Conservation (phyloP, 2,113 vertebrate genomes). For the Prietella phreatophila region DNA sequence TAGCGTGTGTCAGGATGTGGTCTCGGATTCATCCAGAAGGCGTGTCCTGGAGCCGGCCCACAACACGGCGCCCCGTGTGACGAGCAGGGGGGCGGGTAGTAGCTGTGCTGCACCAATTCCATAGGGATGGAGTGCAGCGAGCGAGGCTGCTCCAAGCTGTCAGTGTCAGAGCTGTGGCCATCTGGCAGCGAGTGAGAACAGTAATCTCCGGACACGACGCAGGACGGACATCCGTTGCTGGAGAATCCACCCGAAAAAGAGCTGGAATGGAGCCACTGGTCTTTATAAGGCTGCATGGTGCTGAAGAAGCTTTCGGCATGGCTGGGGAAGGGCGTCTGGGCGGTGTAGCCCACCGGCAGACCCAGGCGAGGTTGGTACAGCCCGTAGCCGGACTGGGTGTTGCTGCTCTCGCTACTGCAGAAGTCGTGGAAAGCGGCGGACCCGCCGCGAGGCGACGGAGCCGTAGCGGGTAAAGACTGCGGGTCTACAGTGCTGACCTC, state of each 20-base stretch:
- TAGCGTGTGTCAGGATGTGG: slow-evolving; percentile 54
- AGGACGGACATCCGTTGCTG: slow-evolving; percentile 62
- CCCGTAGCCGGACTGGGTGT: slow-evolving; percentile 46
- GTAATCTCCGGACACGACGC: slow-evolving; percentile 53
- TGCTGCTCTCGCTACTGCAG: slow-evolving; percentile 23
- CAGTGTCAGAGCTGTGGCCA: slow-evolving; percentile 45
- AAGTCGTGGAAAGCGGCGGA: slow-evolving; percentile 8
- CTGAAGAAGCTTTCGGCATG: slow-evolving; percentile 51
- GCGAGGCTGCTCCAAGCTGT: slow-evolving; percentile 70
- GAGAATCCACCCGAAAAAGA: slow-evolving; percentile 48
- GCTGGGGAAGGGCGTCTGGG: slow-evolving; percentile 71
- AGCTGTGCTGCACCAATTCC: slow-evolving; percentile 51
- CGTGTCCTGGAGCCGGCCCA: slow-evolving; percentile 57
- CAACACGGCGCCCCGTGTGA: slow-evolving; percentile 61
- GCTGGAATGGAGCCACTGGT: slow-evolving; percentile 58
- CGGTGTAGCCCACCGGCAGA: slow-evolving; percentile 55
- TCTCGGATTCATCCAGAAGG: slow-evolving; percentile 46
- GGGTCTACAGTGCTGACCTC: neutral
- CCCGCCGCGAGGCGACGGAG: slow-evolving; percentile 13
- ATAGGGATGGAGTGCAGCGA: slow-evolving; percentile 71
- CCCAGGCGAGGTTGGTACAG: slow-evolving; percentile 53
- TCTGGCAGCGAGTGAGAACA: slow-evolving; percentile 54
- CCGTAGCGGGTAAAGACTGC: neutral
- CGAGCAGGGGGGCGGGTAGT: slow-evolving; percentile 58
- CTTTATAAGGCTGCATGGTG: slow-evolving; percentile 25